These are phyloP conservation scores for Syncerus caffer DNA, from an alignment of 2,797 vertebrate species.

Conservation along the genomic window DNA sequence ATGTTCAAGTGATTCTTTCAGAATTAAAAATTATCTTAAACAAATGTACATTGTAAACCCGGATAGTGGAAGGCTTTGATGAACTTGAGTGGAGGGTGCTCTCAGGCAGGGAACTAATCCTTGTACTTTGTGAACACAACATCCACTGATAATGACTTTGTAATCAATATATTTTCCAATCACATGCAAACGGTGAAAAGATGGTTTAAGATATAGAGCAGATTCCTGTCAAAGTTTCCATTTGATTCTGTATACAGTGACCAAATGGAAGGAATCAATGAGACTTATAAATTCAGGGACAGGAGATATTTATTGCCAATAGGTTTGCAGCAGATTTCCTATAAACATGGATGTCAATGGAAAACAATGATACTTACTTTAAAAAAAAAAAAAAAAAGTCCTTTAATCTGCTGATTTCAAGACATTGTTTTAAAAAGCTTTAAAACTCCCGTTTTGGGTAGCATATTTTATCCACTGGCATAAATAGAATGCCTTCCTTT, in stretches of 20 bases:
- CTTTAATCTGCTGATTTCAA: background rate
- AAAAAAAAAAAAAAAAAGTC: background rate
- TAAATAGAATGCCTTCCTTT: background rate
- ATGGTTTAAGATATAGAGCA: background rate
- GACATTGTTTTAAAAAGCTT: background rate
- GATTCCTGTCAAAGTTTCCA: background rate
- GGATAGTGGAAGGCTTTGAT: background rate
- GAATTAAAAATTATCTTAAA: background rate
- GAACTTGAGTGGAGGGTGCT: background rate
- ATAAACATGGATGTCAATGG: background rate
- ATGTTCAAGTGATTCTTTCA: background rate
- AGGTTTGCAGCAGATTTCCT: background rate
- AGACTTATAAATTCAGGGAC: background rate
- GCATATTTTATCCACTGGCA: background rate
- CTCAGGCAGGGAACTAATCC: background rate
- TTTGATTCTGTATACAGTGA: background rate
- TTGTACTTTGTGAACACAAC: background rate
- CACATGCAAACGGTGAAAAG: conserved; percentile 7
- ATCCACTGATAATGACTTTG: background rate
- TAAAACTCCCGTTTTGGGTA: background rate
- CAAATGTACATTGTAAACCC: background rate
- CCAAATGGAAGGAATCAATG: background rate
- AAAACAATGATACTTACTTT: background rate
- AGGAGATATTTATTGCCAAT: background rate
- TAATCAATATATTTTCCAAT: background rate